Base-by-base conservation (phyloP, 2,888 invertebrate species). In the Stenichneumon culpator region DNA sequence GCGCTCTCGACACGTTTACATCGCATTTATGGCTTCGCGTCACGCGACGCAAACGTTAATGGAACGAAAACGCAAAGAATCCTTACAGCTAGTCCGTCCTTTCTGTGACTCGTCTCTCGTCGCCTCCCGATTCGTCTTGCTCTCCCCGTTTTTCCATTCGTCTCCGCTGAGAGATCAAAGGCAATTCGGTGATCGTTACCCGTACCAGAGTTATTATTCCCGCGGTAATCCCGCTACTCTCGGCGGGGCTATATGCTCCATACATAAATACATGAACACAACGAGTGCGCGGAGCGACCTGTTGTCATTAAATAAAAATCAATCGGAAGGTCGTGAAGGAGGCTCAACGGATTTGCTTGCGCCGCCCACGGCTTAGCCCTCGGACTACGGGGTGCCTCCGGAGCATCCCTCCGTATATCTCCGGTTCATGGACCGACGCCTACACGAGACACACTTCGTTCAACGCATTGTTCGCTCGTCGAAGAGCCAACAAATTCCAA, bases 291-390 rank as follows among this genome's bases (percentile, higher is more conserved):
- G 69, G 89, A 90, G 89, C 90, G 89, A 90, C 89, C 90, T 91
- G 93, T 93, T 93, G 93, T 93, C 94, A 94, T 94, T 94, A 94
- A 94, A 94, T 94, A 94, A 94, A 94, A 94, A 94, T 94, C 94
- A 94, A 94, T 94, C 94, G 93, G 92, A 88, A 93, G 93, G 92
- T 92, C 92, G 93, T 91, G 92, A 93, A 94, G 94, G 92, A 93
- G 92, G 94, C 94, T 94, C 94, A 94, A 92, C 92, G 94, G 94
- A 94, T 94, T 94, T 94, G 90, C 92, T 90, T 91, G 91, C 89
- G 88, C 92, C 92, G 91, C 92, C 92, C 91, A 90, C 86, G 92
- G 93, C 91, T 93, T 93, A 92, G 89, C 89, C 90, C 88, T 90
- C 75, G 80, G 86, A 82, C 70, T 47, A 44, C 77, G 78, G 83